Percentiles rank a stretch among this genome's conserved stretches.
phyloP scores from a whole-genome alignment of 2,888 invertebrate species.

The Teleogryllus oceanicus region DNA sequence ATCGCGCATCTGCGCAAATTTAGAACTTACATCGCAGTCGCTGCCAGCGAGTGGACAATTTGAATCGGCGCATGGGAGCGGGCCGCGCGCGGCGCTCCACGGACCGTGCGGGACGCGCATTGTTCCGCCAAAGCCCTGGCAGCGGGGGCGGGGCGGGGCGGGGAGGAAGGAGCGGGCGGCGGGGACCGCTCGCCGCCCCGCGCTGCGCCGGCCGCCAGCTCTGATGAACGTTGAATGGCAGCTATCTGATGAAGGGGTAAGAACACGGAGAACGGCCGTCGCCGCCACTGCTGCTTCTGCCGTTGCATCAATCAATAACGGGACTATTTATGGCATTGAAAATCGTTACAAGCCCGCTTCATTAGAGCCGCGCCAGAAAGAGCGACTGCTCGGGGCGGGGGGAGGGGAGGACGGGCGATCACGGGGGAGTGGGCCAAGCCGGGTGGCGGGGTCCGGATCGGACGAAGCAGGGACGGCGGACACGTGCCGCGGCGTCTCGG shows the following conservation, averaged over 20 bases:
- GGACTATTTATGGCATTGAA: not conserved
- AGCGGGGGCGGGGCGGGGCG: too few relatives aligned
- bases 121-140: not conserved
- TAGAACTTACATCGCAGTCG: not conserved
- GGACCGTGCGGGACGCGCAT: not conserved
- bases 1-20: slow-evolving; percentile 10
- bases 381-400: not conserved
- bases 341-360: slow-evolving; percentile 10
- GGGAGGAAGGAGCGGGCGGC: too few relatives aligned
- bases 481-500: too few relatives aligned
- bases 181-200: not conserved
- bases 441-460: too few relatives aligned
- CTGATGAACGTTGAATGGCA: slow-evolving; percentile 18
- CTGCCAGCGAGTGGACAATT: slow-evolving; percentile 8
- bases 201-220: not conserved
- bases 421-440: too few relatives aligned
- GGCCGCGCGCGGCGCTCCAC: not conserved
- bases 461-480: too few relatives aligned
- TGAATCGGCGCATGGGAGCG: not conserved
- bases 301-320: not conserved
- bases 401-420: not conserved
- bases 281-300: too few relatives aligned
- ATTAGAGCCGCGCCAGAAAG: slow-evolving; percentile 4
- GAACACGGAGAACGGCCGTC: not conserved
- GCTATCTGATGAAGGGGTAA: slow-evolving; percentile 18